These are phyloP conservation scores for Xyliphius kryptos DNA, from an alignment of 2,113 vertebrate genomes.

Conservation along the genomic window DNA sequence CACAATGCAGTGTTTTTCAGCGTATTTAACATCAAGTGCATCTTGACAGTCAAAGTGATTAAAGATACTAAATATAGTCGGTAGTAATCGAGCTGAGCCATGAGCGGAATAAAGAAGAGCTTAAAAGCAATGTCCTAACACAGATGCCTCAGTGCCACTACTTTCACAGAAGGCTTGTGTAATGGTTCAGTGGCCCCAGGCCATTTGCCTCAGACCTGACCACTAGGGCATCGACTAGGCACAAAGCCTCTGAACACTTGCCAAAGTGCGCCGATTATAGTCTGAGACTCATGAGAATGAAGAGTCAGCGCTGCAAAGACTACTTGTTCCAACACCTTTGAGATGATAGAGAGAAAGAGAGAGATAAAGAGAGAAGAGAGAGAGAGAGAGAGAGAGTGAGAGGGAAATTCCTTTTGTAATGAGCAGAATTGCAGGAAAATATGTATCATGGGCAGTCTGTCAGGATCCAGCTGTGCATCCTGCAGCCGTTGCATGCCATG, in stretches of 20 bases:
- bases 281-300: neutral
- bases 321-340: constrained; percentile 17
- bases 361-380: too few species aligned
- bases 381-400: too few species aligned
- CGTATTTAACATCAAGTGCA: constrained; percentile 49
- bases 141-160: constrained; percentile 34
- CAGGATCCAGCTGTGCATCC: constrained; percentile 6
- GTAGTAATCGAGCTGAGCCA: constrained; percentile 39
- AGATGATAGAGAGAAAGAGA: too few species aligned
- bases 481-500: constrained; percentile 12
- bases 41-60: constrained; percentile 50
- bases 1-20: constrained; percentile 44
- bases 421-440: constrained; percentile 7
- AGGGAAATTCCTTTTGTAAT: constrained; percentile 2
- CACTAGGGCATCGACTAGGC: constrained; percentile 26
- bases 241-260: constrained; percentile 18
- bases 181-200: constrained; percentile 28
- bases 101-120: constrained; percentile 44
- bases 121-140: constrained; percentile 43
- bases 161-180: constrained; percentile 41
- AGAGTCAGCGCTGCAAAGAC: neutral
- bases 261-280: constrained; percentile 15
- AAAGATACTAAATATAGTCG: constrained; percentile 48
- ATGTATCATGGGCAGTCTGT: constrained; percentile 4
- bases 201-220: constrained; percentile 33